A percentile compares a stretch with the other conserved stretches of the same genome.
Conservation (phyloP, 35 echinoderm and acorn worm genomes). For the Ptychodera flava region DNA sequence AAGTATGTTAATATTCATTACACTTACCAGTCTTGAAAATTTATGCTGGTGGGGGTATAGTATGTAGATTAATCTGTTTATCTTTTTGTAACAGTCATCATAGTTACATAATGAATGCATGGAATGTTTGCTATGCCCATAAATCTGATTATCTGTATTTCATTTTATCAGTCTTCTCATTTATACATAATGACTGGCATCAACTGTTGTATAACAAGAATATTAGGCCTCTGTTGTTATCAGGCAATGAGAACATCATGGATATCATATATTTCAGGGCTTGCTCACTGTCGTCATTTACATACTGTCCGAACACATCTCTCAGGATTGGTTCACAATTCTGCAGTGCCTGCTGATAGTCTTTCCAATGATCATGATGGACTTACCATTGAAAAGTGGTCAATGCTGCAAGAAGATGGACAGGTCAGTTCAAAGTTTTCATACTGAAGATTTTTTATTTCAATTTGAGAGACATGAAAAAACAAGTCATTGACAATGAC, state of each 20-base stretch:
- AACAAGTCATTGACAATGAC: too few species aligned
- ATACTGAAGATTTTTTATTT: too few species aligned
- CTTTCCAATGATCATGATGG: constrained; percentile 43
- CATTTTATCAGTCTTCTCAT: too few species aligned
- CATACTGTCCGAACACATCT: constrained; percentile 93
- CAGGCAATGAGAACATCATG: not conserved
- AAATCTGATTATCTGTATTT: too few species aligned
- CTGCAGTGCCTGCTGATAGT: constrained; percentile 50
- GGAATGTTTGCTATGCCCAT: too few species aligned
- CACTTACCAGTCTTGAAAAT: too few species aligned
- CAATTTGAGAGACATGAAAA: not conserved
- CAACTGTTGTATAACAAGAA: not conserved
- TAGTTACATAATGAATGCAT: too few species aligned
- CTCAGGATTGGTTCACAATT: constrained; percentile 82
- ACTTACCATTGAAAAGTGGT: constrained; percentile 78
- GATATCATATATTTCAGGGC: constrained; percentile 36
- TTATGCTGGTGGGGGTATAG: too few species aligned
- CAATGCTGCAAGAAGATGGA: constrained; percentile 31
- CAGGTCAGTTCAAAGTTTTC: constrained; percentile 55
- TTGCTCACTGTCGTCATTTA: constrained; percentile 95
- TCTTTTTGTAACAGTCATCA: too few species aligned
- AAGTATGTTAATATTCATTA: too few species aligned
- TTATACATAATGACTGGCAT: too few species aligned
- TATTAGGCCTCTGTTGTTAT: not conserved
- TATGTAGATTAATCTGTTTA: too few species aligned